phyloP scores from a whole-genome alignment of 2,113 vertebrate genomes.

The Thymallus thymallus region DNA sequence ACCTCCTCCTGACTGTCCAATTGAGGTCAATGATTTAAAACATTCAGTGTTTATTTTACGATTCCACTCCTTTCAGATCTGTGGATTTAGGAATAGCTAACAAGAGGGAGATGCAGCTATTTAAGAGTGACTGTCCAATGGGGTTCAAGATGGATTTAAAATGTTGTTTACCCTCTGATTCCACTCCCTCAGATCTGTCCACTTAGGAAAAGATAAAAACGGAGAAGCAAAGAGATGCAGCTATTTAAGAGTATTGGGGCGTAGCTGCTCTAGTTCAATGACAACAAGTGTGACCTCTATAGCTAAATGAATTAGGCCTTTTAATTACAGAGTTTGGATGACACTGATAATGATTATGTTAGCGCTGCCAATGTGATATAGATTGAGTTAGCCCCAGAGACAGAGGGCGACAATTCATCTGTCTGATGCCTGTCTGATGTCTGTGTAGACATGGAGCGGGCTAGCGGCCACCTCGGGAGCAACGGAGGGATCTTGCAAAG shows the following conservation, averaged over 20 bases:
- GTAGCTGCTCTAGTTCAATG: conserved; percentile 37
- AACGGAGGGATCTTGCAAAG: conserved; percentile 6
- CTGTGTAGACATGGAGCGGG: conserved; percentile 27
- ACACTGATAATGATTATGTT: conserved; percentile 67
- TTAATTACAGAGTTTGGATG: conserved; percentile 60
- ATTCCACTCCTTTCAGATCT: not conserved
- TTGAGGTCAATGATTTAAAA: not conserved
- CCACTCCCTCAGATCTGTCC: not conserved
- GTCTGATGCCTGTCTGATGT: conserved; percentile 36
- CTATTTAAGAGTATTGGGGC: conserved; percentile 24
- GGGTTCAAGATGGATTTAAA: not conserved
- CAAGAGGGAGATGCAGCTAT: not conserved
- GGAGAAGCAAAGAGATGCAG: not conserved
- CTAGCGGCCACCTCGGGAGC: conserved; percentile 11
- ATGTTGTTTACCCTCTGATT: not conserved
- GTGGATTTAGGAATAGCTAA: not conserved
- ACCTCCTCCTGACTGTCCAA: not conserved
- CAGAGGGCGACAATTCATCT: conserved; percentile 45
- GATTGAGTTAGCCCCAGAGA: conserved; percentile 50
- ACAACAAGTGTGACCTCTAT: conserved; percentile 47
- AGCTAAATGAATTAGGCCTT: conserved; percentile 60
- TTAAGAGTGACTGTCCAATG: not conserved
- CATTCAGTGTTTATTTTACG: not conserved
- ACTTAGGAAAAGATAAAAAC: not conserved
- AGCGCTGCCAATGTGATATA: conserved; percentile 53